These are phyloP conservation scores for Anguilla anguilla DNA, from an alignment of 2,797 vertebrate species.

Conservation along the genomic window DNA sequence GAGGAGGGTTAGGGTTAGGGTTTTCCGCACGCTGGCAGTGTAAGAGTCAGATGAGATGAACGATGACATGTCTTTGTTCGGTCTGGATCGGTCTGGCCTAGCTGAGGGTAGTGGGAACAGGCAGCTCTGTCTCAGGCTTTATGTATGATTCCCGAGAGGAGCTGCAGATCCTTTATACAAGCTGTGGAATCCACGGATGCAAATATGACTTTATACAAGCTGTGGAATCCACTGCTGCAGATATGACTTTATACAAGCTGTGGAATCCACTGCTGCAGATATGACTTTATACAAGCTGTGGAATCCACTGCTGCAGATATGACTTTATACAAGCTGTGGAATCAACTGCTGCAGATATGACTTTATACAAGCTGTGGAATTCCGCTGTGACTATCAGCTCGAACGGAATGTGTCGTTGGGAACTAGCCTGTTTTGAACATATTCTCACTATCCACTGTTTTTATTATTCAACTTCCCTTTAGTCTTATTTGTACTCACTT, in stretches of 20 bases:
- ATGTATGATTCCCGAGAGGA: conserved; percentile 31
- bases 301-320: too few species aligned
- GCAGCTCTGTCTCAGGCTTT: conserved; percentile 39
- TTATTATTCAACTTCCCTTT: neutral
- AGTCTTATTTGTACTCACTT: too few species aligned
- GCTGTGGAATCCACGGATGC: conserved; percentile 13
- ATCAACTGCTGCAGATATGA: too few species aligned
- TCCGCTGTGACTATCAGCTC: neutral
- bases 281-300: too few species aligned
- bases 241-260: neutral
- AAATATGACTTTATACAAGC: neutral
- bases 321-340: too few species aligned
- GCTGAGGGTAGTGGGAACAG: conserved; percentile 25
- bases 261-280: neutral
- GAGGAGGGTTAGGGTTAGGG: neutral
- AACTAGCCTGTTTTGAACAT: neutral
- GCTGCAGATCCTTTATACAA: neutral
- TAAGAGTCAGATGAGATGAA: neutral
- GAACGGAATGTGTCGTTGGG: neutral
- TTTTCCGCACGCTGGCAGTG: neutral
- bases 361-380: neutral
- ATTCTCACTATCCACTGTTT: neutral
- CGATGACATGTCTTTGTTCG: conserved; percentile 1
- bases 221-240: neutral
- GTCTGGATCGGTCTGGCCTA: neutral